A percentile compares a stretch with the other conserved stretches of the same genome.
Conservation (phyloP, 2,888 invertebrate species). For the Rhingia campestris region DNA sequence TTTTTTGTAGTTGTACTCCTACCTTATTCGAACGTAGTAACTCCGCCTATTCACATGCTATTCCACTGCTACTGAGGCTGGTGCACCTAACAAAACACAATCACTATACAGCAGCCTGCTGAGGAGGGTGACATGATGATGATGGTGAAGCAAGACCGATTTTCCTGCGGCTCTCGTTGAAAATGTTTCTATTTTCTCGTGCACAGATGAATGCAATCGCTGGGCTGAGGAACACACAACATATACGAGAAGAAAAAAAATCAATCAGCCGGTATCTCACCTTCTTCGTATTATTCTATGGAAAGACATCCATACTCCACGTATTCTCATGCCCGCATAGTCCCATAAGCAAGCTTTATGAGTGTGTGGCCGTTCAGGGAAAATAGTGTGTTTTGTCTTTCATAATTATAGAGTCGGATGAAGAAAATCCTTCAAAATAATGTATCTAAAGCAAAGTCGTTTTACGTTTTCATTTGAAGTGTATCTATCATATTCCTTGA, state of each 20-base stretch:
- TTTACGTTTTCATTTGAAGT: too few species aligned
- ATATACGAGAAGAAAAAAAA: constrained; percentile 75
- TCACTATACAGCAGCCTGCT: neutral
- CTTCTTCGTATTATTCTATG: constrained; percentile 77
- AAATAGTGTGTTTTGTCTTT: neutral
- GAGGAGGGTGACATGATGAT: constrained; percentile 16
- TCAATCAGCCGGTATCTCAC: constrained; percentile 79
- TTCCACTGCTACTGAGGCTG: neutral
- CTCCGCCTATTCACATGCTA: constrained; percentile 10
- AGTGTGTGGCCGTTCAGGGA: constrained; percentile 4
- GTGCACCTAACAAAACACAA: neutral
- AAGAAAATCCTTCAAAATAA: too few species aligned
- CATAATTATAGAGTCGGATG: too few species aligned
- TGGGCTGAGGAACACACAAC: neutral
- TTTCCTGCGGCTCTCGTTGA: constrained; percentile 7
- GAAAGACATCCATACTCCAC: neutral
- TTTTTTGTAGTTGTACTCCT: neutral
- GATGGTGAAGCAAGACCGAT: constrained; percentile 6
- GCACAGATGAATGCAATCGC: neutral
- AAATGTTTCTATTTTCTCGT: constrained; percentile 14
- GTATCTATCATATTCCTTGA: too few species aligned
- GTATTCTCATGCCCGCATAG: neutral
- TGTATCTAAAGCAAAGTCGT: too few species aligned
- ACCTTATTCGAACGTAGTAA: constrained; percentile 4
- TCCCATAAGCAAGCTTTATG: neutral